Evolutionary conservation across 2,797 vertebrate genomes (phyloP), one percentile per base, ranked within the genome.

Genomic region (Microcaecilia unicolor): DNA sequence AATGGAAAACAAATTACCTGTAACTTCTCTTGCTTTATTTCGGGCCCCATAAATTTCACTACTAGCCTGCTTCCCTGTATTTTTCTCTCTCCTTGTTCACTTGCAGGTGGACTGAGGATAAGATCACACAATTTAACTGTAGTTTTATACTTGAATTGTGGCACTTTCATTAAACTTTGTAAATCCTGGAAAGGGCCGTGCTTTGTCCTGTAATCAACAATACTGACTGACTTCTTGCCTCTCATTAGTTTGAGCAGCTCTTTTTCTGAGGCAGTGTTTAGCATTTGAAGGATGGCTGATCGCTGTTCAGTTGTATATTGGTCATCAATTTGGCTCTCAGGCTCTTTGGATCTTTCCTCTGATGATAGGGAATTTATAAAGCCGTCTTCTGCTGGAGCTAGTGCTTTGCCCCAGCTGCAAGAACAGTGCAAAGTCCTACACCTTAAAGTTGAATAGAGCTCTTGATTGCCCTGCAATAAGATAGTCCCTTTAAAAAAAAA

Each of bases 21-120:
- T 39, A 92, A 34, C 52, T 65, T 69, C 9, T 76, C 57, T 51
- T 33, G 53, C 30, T 79, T 72, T 22, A 87, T 41, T 17, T 83
- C 78, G 5, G 86, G 89, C 44, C 70, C 83, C 69, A 88, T 72
- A n/a, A 86, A 76, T 55, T 67, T 88, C 24, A 50, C 70, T 25
- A 72, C 14, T 29, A 38, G 19, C 7, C 6, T 18, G 10, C 22
- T 47, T 22, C 28, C 49, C 24, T 55, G 59, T 6, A 42, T 48
- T 43, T 55, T 83, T 34, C 61, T 64, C 35, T 77, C 75, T 36
- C 18, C 58, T 38, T 27, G 81, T 53, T 67, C 34, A 54, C 75
- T 7, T 22, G 61, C 38, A 11, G 25, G 23, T 2, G 78, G 83
- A 45, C 61, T 70, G 29, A 91, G 58, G 26, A 84, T 88, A 11